These are phyloP conservation scores for Stomatorhinus walkeri DNA, from an alignment of 2,797 vertebrate genomes.

Conservation along the genomic window DNA sequence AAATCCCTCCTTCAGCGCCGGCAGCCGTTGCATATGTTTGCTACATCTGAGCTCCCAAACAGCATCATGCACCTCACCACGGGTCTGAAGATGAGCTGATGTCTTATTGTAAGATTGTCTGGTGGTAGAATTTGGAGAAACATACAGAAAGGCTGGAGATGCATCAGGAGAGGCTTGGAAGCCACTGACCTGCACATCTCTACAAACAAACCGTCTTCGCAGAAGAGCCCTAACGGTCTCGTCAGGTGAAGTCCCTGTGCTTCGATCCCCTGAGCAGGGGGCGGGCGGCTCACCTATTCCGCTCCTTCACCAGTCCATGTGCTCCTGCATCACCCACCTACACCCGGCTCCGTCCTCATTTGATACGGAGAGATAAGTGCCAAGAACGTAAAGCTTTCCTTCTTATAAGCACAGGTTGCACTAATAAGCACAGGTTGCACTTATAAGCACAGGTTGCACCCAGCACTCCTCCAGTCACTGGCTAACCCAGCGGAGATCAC, in stretches of 20 bases:
- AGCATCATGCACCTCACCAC: not conserved
- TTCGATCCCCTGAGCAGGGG: not conserved
- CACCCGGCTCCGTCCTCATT: not conserved
- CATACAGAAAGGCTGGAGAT: not conserved
- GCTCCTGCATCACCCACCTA: not conserved
- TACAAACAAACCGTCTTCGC: not conserved
- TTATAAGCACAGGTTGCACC: not conserved
- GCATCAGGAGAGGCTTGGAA: not conserved
- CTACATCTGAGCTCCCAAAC: not conserved
- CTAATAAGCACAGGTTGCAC: too few species aligned
- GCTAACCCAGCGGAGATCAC: not conserved
- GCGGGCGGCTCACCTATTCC: not conserved
- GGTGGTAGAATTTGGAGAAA: not conserved
- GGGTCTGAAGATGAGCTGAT: not conserved
- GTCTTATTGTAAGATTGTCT: not conserved
- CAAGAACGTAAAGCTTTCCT: not conserved
- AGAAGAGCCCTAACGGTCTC: not conserved
- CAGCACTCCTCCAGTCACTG: not conserved
- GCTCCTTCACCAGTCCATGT: not conserved
- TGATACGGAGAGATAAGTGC: constrained; percentile 17
- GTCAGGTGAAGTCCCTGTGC: not conserved
- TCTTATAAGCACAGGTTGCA: not conserved
- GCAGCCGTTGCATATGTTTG: not conserved
- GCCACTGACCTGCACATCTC: not conserved
- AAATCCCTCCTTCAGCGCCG: not conserved